phyloP scores from a whole-genome alignment of 2,797 vertebrate species.

The Uromys caudimaculatus region DNA sequence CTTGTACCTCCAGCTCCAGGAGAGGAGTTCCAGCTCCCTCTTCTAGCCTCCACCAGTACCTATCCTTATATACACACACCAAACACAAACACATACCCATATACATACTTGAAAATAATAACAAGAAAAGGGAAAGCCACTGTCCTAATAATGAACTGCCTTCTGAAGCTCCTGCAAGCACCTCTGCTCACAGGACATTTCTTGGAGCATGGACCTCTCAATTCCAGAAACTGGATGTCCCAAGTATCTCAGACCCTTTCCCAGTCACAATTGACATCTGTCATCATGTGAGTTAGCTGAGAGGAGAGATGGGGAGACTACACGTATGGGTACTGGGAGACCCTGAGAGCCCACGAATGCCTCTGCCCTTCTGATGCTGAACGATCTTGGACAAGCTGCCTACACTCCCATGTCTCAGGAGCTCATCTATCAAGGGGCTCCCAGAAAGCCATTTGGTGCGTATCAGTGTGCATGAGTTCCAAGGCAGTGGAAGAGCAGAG shows the following conservation, averaged over 20 bases:
- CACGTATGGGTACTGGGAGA: rapidly evolving
- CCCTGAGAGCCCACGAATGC: not conserved
- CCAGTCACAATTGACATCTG: not conserved
- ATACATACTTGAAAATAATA: not conserved
- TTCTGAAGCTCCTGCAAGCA: not conserved
- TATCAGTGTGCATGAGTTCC: not conserved
- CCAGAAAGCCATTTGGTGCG: not conserved
- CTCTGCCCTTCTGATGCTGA: not conserved
- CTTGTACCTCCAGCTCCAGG: not conserved
- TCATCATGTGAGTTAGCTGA: not conserved
- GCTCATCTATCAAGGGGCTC: not conserved
- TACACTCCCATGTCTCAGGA: not conserved
- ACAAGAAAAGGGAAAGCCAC: not conserved
- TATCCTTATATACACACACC: not conserved
- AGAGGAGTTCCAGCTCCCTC: not conserved
- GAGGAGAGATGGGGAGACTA: not conserved
- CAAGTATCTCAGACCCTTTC: not conserved
- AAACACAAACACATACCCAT: not conserved
- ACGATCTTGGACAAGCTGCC: not conserved
- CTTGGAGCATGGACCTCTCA: not conserved
- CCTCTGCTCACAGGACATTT: not conserved
- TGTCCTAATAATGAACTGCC: not conserved
- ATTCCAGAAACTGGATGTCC: not conserved
- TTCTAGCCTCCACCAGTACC: not conserved
- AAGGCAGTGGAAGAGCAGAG: not conserved